Base-by-base conservation (phyloP, 2,797 vertebrate species). In the Aldrovandia affinis region DNA sequence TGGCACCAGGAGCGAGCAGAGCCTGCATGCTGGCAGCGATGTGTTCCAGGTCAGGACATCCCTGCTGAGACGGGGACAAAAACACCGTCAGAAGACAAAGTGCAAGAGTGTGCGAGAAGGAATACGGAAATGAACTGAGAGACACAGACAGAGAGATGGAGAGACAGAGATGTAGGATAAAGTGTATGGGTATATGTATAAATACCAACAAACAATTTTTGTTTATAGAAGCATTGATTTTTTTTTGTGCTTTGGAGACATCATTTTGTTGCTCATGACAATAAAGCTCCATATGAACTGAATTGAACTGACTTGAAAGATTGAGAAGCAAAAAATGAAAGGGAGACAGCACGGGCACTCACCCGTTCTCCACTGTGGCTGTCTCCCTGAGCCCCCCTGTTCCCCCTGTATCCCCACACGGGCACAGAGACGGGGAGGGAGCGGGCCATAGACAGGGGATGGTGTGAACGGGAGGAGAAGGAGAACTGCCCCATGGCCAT, bases 1-100 rank as follows among this genome's bases (percentile, higher is more conserved):
- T 96, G 88, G 97, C 97, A 18, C 97, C 95, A 0, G 97, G 95
- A 75, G 95, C 95, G 85, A 98, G 91, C 81, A 98, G 94, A 3
- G 97, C 97, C 84, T 96, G 96, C 97, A 98, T 98, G 85, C 97
- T 97, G 85, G 97, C 97, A 0, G 97, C 97, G 36, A 98, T 98
- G 83, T 96, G 96, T 83, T 98, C 97, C 88, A 98, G 93, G 91
- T 98, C 97, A 0, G 97, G 95, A 0, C 96, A 96, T 52, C 96
- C 96, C 85, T 94, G 93, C 97, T 98, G 90, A 20, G 47, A 12
- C n/a, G 80, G 61, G 33, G 52, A 44, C 39, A 10, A 75, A 18
- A 20, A 8, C 30, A 39, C 12, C 3, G 30, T 14, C 15, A 30
- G 15, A 12, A 36, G 9, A 65, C 61, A 9, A 65, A 65, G 25